Evolutionary conservation across 2,888 invertebrate genomes (phyloP).

Genomic region (Cinara cedri): DNA sequence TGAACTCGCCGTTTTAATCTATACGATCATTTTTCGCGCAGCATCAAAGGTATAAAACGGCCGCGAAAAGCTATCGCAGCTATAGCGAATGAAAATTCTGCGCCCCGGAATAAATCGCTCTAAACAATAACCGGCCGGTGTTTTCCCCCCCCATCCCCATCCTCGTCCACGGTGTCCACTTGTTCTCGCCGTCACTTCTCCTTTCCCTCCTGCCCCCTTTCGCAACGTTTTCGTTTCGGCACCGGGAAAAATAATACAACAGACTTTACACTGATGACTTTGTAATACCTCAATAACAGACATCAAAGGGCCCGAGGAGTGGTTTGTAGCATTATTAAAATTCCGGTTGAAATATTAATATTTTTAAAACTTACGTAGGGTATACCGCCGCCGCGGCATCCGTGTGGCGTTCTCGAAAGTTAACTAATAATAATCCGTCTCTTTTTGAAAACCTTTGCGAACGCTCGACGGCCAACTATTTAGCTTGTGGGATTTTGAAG

Average conservation of each 20-base stretch:
- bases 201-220: background rate
- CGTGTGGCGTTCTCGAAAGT: conserved; percentile 2
- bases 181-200: background rate
- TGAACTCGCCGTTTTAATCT: background rate
- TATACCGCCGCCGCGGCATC: background rate
- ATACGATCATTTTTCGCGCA: background rate
- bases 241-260: background rate
- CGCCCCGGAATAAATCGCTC: background rate
- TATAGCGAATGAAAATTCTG: background rate
- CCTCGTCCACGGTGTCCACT: background rate
- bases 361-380: conserved; percentile 11
- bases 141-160: too few relatives aligned
- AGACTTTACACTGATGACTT: background rate
- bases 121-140: background rate
- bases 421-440: background rate
- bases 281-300: background rate
- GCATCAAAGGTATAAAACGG: too few relatives aligned
- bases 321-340: conserved; percentile 22
- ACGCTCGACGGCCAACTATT: background rate
- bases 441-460: background rate
- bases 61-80: too few relatives aligned
- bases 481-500: background rate
- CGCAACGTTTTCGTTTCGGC: background rate
- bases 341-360: conserved; percentile 14
- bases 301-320: background rate